Evolutionary conservation across 1,140 invertebrate genomes (phyloP), one percentile per base, ranked within the genome.

Genomic region (Spodoptera litura): DNA sequence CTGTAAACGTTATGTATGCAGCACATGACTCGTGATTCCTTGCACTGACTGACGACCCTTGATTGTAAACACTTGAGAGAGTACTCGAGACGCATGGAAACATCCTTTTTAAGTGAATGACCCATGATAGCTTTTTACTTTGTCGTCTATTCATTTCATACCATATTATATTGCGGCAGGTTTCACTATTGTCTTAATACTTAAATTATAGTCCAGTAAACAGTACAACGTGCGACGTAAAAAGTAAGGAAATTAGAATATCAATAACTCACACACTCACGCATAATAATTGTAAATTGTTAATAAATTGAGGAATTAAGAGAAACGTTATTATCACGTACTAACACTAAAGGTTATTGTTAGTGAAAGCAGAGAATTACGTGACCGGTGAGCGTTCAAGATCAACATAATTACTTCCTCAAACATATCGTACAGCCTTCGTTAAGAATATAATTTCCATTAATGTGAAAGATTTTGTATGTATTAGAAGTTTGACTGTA

Each of bases 361-460:
- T 64, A 53, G 81, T 71, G 86, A 86, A 87, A 87, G 83, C 79
- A 80, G 75, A 49, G 76, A 83, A 83, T 84, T 84, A 84, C 83
- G 83, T 84, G 74, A 70, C 78, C 77, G 58, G 79, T 81, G 81
- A 82, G 81, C 72, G 79, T 83, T 85, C 82, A 83, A 84, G 80
- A 83, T 78, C 81, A 82, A 52, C 81, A 27, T 82, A 79, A 84
- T 82, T 81, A 75, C 81, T 86, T 84, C 81, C 81, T 82, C 53
- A 49, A 80, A 70, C 64, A 62, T 27, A 55, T 49, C 55, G 25
- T 76, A 53, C 9, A 44, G 38, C 38, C 38, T 44, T 44, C 38
- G 38, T 44, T 44, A 44, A 44, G 38, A 44, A 44, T 44, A 44
- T 44, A 9, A 44, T 44, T 44, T 44, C 38, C 38, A 44, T 44